phyloP scores from a whole-genome alignment of 2,888 invertebrate species.

The Aphidoletes aphidimyza region DNA sequence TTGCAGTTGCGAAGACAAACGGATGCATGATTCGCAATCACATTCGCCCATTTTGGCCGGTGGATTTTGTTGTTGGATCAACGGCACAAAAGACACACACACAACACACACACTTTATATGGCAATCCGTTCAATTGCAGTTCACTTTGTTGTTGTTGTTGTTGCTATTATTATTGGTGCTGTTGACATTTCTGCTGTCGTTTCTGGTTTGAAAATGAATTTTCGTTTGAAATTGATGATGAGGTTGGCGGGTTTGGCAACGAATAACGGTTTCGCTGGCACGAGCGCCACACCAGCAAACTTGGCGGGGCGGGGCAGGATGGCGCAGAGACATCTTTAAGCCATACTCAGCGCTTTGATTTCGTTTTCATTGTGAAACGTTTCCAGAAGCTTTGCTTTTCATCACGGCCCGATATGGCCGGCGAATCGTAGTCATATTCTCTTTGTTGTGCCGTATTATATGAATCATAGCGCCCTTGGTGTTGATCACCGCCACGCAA shows the following conservation, averaged over 20 bases:
- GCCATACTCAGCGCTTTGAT: conserved; percentile 72
- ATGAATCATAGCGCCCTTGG: conserved; percentile 60
- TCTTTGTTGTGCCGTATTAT: conserved; percentile 65
- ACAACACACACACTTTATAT: too few species aligned
- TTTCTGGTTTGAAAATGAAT: neutral
- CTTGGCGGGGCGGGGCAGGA: too few species aligned
- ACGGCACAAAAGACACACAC: too few species aligned
- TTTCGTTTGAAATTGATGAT: conserved; percentile 5
- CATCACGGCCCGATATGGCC: conserved; percentile 65
- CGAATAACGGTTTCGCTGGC: neutral
- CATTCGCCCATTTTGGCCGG: neutral
- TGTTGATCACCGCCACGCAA: conserved; percentile 68
- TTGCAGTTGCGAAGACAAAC: neutral
- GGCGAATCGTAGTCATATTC: conserved; percentile 65
- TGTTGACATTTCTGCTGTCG: neutral
- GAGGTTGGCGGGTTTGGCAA: conserved; percentile 30
- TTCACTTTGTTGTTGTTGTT: neutral
- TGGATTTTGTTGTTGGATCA: neutral
- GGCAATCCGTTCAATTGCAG: too few species aligned
- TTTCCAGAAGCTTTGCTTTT: conserved; percentile 76
- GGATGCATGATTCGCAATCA: neutral
- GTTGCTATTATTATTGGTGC: neutral
- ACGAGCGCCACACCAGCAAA: too few species aligned
- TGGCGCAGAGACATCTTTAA: neutral
- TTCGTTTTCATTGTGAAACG: conserved; percentile 77